phyloP scores from a whole-genome alignment of 92 coral and sea anemone species.

The Blastomussa wellsi region DNA sequence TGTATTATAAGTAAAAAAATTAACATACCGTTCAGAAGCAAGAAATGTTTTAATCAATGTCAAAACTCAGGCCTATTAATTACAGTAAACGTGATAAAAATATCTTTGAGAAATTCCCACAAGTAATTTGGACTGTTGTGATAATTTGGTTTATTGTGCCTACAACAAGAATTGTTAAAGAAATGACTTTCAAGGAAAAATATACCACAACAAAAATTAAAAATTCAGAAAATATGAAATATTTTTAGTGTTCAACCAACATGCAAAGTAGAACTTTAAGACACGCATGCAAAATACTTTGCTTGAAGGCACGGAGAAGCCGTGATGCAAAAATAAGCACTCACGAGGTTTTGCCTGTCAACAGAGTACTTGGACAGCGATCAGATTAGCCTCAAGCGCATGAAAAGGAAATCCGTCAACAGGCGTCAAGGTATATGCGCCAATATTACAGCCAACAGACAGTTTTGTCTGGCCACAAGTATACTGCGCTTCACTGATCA shows the following conservation, averaged over 20 bases:
- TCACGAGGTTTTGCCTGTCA: constrained; percentile 28
- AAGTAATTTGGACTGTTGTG: background rate
- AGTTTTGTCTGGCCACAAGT: constrained; percentile 18
- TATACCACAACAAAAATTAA: background rate
- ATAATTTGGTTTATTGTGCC: no score
- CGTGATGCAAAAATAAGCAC: constrained; percentile 11
- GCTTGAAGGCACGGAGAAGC: background rate
- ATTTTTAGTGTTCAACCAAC: background rate
- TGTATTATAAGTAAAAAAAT: no score
- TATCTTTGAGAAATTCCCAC: background rate
- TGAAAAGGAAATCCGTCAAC: constrained; percentile 38
- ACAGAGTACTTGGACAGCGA: constrained; percentile 21
- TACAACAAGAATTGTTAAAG: background rate
- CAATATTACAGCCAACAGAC: background rate
- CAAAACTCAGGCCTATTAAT: background rate
- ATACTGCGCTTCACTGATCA: constrained; percentile 8
- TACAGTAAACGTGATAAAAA: background rate
- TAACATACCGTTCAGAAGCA: no score
- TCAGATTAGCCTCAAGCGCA: constrained; percentile 29
- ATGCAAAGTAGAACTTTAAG: background rate
- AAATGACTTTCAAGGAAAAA: background rate
- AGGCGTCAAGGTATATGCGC: constrained; percentile 25
- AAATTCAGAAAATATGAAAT: background rate
- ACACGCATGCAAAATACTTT: background rate
- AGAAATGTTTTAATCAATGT: no score